Percentiles rank a stretch among this genome's conserved stretches.
Conservation (phyloP, 2,797 vertebrate genomes). For the Pyrocephalus nanus region DNA sequence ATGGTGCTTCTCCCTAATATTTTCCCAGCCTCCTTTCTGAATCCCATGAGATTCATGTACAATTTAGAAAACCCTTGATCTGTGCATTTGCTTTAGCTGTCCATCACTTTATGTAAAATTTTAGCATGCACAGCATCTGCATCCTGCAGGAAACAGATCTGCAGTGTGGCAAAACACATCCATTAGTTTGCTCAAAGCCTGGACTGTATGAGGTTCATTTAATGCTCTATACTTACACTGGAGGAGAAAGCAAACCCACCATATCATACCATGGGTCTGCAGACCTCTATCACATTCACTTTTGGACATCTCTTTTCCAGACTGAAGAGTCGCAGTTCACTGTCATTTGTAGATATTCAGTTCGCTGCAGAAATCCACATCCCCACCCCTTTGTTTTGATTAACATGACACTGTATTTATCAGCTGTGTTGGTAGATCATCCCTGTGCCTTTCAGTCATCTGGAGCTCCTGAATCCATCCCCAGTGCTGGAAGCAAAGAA, state of each 20-base stretch:
- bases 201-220: not conserved
- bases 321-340: not conserved
- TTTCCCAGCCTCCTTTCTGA: not conserved
- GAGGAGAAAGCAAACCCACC: not conserved
- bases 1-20: not conserved
- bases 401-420: not conserved
- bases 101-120: not conserved
- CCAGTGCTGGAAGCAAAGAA: not conserved
- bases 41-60: not conserved
- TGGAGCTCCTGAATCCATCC: not conserved
- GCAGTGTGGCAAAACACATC: not conserved
- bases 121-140: not conserved
- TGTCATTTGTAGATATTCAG: not conserved
- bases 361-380: not conserved
- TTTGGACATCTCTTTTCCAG: not conserved
- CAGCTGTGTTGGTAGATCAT: not conserved
- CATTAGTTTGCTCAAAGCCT: not conserved
- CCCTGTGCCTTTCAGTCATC: not conserved
- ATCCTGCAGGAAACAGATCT: not conserved
- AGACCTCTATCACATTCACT: not conserved
- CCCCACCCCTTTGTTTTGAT: not conserved
- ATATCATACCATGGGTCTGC: not conserved
- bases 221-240: not conserved
- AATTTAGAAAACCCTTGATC: not conserved
- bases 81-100: not conserved